Base-by-base conservation (phyloP, 2,113 vertebrate genomes). In the Cichladusa arquata region DNA sequence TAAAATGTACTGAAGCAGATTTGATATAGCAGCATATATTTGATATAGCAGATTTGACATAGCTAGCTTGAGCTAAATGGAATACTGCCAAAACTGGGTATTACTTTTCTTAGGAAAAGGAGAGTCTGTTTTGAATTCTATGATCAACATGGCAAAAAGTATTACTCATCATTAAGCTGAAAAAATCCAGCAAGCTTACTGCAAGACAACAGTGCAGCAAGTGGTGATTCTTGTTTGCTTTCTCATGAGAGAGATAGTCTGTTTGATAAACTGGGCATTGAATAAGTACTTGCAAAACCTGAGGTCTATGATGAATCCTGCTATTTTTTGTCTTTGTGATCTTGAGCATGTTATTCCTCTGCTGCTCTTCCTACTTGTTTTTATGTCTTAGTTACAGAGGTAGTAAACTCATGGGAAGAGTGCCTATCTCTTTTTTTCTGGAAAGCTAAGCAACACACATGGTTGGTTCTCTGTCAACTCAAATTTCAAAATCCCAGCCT, bases 1-100 rank as follows among this genome's bases (percentile, higher is more conserved):
- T 56, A 90, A 93, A 91, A 91, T 76, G 40, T 89, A 64, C 38
- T 57, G 81, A 87, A 90, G 57, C 66, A 92, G 62, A 79, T 79
- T 95, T 88, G 22, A 82, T 76, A 40, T 36, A 93, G 57, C 34
- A 42, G 40, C 40, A 42, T 42, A 42, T 42, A 79, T 79, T 94
- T 88, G 25, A 82, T 76, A 40, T 36, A 90, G 57, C 34, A 42
- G 40, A 42, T 42, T 42, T 42, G 40, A 87, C 29, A 9, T 26
- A 65, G 19, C 48, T 85, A 58, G 33, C 29, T 67, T 48, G 74
- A 88, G 31, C 48, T 90, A 93, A 88, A 88, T 80, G 66, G n/a
- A 79, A 56, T 72, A 25, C 70, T 93, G 66, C 42, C 66, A 96
- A 84, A 85, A 25, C 19, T 61, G n/a, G 19, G 6, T 67, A 51